Base-by-base conservation (phyloP, 1,140 invertebrate genomes). In the Himalopsyche phryganea region DNA sequence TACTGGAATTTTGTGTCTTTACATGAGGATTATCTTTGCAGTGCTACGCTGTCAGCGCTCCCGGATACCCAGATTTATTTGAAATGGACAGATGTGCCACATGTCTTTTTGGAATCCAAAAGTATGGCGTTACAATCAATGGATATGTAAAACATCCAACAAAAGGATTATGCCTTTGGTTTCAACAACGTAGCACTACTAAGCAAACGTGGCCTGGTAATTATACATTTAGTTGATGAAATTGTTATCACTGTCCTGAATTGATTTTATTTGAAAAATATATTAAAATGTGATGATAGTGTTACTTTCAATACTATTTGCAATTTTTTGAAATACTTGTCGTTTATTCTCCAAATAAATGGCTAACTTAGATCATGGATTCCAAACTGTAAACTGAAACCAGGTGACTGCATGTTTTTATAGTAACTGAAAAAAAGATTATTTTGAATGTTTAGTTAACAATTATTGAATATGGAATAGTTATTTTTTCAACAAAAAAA, bases 91-190 rank as follows among this genome's bases (percentile, higher is more conserved):
- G 94, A 62, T 91, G 90, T 60, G 92, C 91, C 33, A 90, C 91
- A 47, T 92, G 92, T 75, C 76, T 96, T 50, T 95, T 98, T 83
- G 94, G 94, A 36, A 89, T 95, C 65, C 84, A 89, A 61, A 92
- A 93, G 70, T 97, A 95, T 77, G 94, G 95, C 42, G 90, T 95
- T 19, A 91, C 94, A 70, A 93, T 98, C 50, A 96, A 94, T 76
- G 95, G 94, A 9, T 98, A 92, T 74, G 87, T 92, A 9, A 84
- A 83, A 67, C 86, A 92, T 75, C 88, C 88, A 11, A 83, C 86
- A 41, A 88, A 88, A 73, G 90, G 92, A 6, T 71, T 95, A 38
- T 92, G 89, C 72, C 87, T 98, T 71, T 98, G 95, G 95, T 78
- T 97, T 61, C 94, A 95, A 70, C 90, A 90, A 68, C 80, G 94